Evolutionary conservation across 2,888 invertebrate species (phyloP).

Genomic region (Meteorus colon): DNA sequence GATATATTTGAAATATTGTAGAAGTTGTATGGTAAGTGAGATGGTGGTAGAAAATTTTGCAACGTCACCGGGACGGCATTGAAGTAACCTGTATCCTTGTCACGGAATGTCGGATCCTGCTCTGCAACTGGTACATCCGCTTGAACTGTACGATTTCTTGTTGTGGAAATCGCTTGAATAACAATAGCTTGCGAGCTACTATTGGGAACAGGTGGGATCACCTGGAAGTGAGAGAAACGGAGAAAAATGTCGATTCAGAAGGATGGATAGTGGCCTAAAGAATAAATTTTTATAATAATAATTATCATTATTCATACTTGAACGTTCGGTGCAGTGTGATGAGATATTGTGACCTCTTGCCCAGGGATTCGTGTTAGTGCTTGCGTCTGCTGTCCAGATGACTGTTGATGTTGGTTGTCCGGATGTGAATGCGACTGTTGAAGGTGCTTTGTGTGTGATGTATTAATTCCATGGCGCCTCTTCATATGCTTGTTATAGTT

Average conservation of each 20-base stretch:
- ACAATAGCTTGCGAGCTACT: slow-evolving; percentile 66
- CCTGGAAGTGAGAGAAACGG: slow-evolving; percentile 50
- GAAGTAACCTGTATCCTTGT: slow-evolving; percentile 64
- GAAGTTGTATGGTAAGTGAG: slow-evolving; percentile 69
- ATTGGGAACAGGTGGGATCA: slow-evolving; percentile 66
- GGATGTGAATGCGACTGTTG: slow-evolving; percentile 53
- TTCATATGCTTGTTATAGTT: slow-evolving; percentile 90
- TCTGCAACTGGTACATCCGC: slow-evolving; percentile 55
- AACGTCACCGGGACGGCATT: slow-evolving; percentile 63
- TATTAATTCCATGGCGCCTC: slow-evolving; percentile 80
- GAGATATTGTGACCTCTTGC: slow-evolving; percentile 47
- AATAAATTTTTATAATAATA: slow-evolving; percentile 32
- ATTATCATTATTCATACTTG: slow-evolving; percentile 38
- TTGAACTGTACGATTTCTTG: slow-evolving; percentile 62
- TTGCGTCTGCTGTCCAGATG: slow-evolving; percentile 41
- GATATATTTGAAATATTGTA: slow-evolving; percentile 68
- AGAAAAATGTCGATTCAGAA: background rate
- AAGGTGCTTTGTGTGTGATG: slow-evolving; percentile 73
- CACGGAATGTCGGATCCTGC: slow-evolving; percentile 62
- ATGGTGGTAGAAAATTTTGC: slow-evolving; percentile 65
- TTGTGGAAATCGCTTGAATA: slow-evolving; percentile 63
- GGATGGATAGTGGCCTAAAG: background rate
- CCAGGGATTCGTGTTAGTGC: slow-evolving; percentile 27
- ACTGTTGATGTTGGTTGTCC: slow-evolving; percentile 42
- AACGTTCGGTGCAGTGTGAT: slow-evolving; percentile 46